Percentiles rank a stretch among this genome's conserved stretches.
These are phyloP conservation scores for Pyxicephalus adspersus DNA, from an alignment of 2,113 vertebrate genomes.

Conservation along the genomic window DNA sequence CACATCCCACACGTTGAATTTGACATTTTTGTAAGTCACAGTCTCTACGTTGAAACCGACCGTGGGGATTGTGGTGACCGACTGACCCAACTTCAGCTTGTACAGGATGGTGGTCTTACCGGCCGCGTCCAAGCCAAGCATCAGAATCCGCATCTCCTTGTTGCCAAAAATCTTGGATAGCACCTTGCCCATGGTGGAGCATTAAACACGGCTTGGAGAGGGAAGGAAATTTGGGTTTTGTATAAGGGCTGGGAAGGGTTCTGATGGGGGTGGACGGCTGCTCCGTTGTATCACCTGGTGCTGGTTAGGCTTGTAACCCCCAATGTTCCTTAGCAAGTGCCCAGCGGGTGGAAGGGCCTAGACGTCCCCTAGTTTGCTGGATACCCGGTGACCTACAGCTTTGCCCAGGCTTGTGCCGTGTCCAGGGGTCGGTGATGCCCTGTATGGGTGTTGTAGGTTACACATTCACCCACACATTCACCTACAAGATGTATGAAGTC, in stretches of 20 bases:
- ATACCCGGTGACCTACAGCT: too few relatives aligned
- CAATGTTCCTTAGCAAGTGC: too few relatives aligned
- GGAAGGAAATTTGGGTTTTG: background rate
- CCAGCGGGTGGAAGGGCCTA: background rate
- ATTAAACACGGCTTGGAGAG: constrained; percentile 72
- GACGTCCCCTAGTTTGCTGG: too few relatives aligned
- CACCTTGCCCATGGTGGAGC: constrained; percentile 95
- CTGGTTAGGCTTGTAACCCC: too few relatives aligned
- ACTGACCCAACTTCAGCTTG: constrained; percentile 98
- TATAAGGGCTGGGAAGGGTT: too few relatives aligned
- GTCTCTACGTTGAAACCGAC: constrained; percentile 99
- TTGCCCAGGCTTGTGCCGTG: too few relatives aligned
- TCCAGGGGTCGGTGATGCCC: too few relatives aligned
- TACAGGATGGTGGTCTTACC: constrained; percentile 99
- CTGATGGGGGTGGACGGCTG: too few relatives aligned
- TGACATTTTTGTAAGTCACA: constrained; percentile 98
- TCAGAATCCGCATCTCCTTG: constrained; percentile 99
- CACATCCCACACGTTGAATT: constrained; percentile 99
- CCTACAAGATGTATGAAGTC: background rate
- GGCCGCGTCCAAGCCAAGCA: constrained; percentile 96
- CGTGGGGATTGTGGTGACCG: constrained; percentile 97
- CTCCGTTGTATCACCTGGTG: background rate
- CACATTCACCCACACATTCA: too few relatives aligned
- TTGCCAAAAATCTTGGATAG: constrained; percentile 99
- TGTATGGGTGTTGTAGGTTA: too few relatives aligned